These are phyloP conservation scores for Crotophaga sulcirostris DNA, from an alignment of 2,113 vertebrate species.

Conservation along the genomic window DNA sequence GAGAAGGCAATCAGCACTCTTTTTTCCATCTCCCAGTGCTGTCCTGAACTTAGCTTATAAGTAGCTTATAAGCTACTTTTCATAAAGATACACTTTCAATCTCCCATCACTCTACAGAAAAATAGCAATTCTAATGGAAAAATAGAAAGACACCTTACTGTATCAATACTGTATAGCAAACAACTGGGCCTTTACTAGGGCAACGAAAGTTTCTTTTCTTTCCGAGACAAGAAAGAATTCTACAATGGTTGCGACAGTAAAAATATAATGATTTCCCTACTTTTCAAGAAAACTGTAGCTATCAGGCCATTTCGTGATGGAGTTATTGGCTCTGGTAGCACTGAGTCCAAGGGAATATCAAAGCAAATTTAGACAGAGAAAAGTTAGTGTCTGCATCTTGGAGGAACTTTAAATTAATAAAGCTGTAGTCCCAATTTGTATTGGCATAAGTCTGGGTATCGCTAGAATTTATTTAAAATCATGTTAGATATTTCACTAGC, in stretches of 20 bases:
- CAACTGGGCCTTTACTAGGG: not conserved
- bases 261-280: not conserved
- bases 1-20: not conserved
- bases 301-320: not conserved
- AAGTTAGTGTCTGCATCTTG: not conserved
- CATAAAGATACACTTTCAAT: not conserved
- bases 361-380: not conserved
- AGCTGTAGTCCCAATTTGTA: not conserved
- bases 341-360: not conserved
- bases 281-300: not conserved
- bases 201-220: not conserved
- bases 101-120: not conserved
- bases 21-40: not conserved
- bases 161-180: not conserved
- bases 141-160: not conserved
- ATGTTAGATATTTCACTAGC: not conserved
- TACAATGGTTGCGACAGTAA: not conserved
- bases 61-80: not conserved
- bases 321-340: not conserved
- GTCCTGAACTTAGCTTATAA: not conserved
- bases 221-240: not conserved
- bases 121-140: not conserved
- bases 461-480: not conserved
- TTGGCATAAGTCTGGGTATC: not conserved
- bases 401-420: not conserved